phyloP scores from a whole-genome alignment of 2,888 invertebrate species.

The Lepidonotus clava region DNA sequence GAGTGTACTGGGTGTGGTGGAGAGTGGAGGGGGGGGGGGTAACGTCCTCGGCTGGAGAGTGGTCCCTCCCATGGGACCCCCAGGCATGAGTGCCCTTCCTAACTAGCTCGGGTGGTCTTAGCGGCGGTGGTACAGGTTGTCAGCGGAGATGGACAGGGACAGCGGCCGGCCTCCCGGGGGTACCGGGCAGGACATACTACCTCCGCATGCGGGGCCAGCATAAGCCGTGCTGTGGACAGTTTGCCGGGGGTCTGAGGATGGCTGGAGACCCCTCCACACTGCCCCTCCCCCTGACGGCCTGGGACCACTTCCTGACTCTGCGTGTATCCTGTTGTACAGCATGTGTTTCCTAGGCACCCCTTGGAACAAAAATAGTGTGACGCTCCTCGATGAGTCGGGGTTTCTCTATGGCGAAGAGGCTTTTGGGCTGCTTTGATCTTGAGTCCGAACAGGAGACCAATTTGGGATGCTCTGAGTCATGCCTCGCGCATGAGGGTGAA shows the following conservation, averaged over 20 bases:
- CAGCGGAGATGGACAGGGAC: conserved; percentile 36
- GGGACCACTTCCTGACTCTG: no score
- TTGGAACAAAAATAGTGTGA: no score
- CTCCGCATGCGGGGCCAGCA: not conserved
- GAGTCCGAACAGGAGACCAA: no score
- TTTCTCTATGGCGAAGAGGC: no score
- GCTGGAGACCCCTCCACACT: not conserved
- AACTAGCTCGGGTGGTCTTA: conserved; percentile 43
- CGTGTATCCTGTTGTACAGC: no score
- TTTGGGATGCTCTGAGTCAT: no score
- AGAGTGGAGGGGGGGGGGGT: not conserved
- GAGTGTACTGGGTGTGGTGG: not conserved
- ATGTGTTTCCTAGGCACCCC: no score
- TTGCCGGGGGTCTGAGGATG: not conserved
- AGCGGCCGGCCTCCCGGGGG: not conserved
- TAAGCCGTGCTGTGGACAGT: not conserved
- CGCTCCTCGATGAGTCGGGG: no score
- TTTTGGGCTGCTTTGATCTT: no score
- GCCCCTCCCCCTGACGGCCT: not conserved
- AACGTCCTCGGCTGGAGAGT: not conserved
- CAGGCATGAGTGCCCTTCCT: conserved; percentile 38
- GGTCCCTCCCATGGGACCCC: not conserved
- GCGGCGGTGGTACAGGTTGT: not conserved
- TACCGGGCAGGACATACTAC: conserved; percentile 4
- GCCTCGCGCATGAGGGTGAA: no score